Percentiles rank a stretch among this genome's conserved stretches.
Conservation (phyloP, 2,888 invertebrate species). For the Sminthurides aquaticus region DNA sequence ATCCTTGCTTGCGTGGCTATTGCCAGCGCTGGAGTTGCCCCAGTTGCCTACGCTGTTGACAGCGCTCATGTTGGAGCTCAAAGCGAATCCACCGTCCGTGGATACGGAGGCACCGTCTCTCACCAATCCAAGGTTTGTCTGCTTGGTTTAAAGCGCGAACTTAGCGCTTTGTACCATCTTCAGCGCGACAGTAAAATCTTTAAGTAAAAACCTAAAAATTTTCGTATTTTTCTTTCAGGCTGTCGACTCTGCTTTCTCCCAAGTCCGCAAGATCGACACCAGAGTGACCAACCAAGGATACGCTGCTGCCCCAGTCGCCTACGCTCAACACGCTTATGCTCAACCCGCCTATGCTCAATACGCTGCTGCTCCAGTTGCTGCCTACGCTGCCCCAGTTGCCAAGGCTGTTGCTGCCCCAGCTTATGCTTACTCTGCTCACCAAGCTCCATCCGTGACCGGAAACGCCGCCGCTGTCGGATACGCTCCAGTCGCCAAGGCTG, state of each 20-base stretch:
- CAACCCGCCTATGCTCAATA: not conserved
- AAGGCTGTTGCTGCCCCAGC: constrained; percentile 16
- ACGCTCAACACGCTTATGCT: constrained; percentile 9
- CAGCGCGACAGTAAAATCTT: too few relatives aligned
- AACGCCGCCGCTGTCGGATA: constrained; percentile 1
- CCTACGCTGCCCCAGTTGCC: constrained; percentile 5
- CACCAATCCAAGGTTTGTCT: constrained; percentile 27
- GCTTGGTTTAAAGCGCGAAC: not conserved
- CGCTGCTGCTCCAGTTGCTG: constrained; percentile 9
- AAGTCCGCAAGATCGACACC: constrained; percentile 32
- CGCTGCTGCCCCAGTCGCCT: constrained; percentile 13
- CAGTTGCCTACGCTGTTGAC: constrained; percentile 12
- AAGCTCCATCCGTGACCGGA: constrained; percentile 4
- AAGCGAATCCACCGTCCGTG: constrained; percentile 30
- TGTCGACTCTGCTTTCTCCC: constrained; percentile 31
- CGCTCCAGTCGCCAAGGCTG: constrained; percentile 9
- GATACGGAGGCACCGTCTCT: constrained; percentile 28
- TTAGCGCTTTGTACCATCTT: not conserved
- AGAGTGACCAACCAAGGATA: constrained; percentile 28
- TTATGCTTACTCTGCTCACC: constrained; percentile 1
- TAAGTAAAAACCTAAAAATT: too few relatives aligned
- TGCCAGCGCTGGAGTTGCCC: constrained; percentile 25
- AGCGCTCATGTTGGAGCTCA: constrained; percentile 28
- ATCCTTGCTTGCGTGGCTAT: constrained; percentile 27
- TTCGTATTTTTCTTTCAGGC: constrained; percentile 13